Percentiles rank a stretch among this genome's conserved stretches.
These are phyloP conservation scores for Procambarus clarkii DNA, from an alignment of 1,140 invertebrate species.

Conservation along the genomic window DNA sequence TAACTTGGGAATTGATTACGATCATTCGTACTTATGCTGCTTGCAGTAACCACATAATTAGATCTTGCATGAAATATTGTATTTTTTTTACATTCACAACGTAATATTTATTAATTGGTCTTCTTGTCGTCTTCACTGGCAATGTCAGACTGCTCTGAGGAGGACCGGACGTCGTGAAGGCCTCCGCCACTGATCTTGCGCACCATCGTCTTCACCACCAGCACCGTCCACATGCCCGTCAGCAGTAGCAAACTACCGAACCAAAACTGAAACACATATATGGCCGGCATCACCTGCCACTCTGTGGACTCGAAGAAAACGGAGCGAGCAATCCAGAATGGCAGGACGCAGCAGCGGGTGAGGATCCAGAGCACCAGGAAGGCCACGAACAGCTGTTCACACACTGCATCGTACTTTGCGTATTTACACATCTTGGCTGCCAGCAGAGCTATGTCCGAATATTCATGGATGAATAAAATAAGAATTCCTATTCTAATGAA, in stretches of 20 bases:
- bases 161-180: neutral
- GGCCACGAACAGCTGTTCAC: constrained; percentile 88
- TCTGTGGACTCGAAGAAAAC: constrained; percentile 89
- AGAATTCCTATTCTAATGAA: constrained; percentile 92
- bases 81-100: no score
- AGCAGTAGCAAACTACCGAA: constrained; percentile 32
- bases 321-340: constrained; percentile 88
- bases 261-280: constrained; percentile 92
- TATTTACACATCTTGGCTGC: constrained; percentile 95
- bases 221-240: constrained; percentile 51
- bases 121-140: no score
- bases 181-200: neutral
- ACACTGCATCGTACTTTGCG: constrained; percentile 88
- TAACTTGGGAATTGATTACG: no score
- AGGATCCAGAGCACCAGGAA: constrained; percentile 93
- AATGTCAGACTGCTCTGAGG: neutral
- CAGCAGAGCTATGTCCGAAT: constrained; percentile 85
- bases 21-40: no score
- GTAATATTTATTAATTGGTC: no score
- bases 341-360: constrained; percentile 90
- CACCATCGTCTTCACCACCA: constrained; percentile 8
- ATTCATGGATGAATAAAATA: constrained; percentile 94
- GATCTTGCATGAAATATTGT: no score
- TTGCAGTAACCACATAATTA: no score
- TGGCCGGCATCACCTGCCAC: constrained; percentile 93